Evolutionary conservation across 1,140 invertebrate species (phyloP).

Genomic region (Charaxes varanes): DNA sequence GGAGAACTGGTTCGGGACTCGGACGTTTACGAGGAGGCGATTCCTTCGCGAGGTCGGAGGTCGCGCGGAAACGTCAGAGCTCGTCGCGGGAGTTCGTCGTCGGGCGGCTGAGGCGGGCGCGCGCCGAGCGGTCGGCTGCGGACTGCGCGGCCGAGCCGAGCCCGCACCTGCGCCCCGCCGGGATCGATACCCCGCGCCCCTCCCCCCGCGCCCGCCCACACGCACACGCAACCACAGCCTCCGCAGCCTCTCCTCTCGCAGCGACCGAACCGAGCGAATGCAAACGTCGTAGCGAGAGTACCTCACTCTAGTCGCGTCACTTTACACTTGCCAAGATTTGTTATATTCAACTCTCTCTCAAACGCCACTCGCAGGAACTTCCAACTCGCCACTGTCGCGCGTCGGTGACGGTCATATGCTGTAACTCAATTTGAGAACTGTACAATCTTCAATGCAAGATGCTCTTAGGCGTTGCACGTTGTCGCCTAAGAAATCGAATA

Average conservation of each 20-base stretch:
- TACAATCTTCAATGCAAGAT: no score
- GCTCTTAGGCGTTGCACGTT: no score
- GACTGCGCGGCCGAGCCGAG: constrained; percentile 55
- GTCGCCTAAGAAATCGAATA: no score
- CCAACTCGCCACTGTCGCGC: no score
- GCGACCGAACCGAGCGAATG: constrained; percentile 17
- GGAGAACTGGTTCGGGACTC: no score
- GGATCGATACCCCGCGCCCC: constrained; percentile 70
- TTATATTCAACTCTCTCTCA: no score
- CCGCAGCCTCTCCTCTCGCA: constrained; percentile 20
- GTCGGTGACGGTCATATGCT: no score
- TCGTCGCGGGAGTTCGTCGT: constrained; percentile 29
- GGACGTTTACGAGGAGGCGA: constrained; percentile 31
- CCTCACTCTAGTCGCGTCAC: no score
- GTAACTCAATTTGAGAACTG: no score
- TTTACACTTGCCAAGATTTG: no score
- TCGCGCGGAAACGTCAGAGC: constrained; percentile 61
- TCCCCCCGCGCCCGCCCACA: constrained; percentile 37
- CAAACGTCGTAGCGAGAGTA: constrained; percentile 12
- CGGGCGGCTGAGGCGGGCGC: constrained; percentile 32
- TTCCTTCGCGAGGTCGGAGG: constrained; percentile 58
- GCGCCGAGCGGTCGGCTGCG: constrained; percentile 58
- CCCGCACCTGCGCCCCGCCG: constrained; percentile 47
- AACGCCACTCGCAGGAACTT: no score
- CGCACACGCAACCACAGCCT: constrained; percentile 39